Percentiles rank a stretch among this genome's conserved stretches.
Evolutionary conservation across 2,888 invertebrate species (phyloP).

Genomic region (Acleris emargana): DNA sequence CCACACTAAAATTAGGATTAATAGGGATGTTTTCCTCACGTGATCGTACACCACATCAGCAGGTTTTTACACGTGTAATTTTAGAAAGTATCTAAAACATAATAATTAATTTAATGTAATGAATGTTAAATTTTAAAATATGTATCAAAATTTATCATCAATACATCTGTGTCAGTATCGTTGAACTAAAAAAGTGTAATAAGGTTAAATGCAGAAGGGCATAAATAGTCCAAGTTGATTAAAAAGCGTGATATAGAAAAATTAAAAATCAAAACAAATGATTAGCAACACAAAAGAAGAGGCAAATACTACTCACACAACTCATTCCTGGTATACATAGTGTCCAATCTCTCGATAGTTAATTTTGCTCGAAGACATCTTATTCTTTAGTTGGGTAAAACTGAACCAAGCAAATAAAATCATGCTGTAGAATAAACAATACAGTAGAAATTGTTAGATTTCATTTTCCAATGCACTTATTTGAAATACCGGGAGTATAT

Average conservation of each 20-base stretch:
- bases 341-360: slow-evolving; percentile 1
- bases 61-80: too few relatives aligned
- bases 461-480: neutral
- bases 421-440: slow-evolving; percentile 10
- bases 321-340: neutral
- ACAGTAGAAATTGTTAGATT: neutral
- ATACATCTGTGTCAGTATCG: too few relatives aligned
- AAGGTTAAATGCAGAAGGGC: too few relatives aligned
- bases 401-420: slow-evolving; percentile 18
- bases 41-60: too few relatives aligned
- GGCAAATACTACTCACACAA: slow-evolving; percentile 9
- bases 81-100: too few relatives aligned
- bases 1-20: too few relatives aligned
- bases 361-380: slow-evolving; percentile 8
- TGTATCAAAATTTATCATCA: too few relatives aligned
- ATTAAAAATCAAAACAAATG: neutral
- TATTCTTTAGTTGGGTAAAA: slow-evolving; percentile 11
- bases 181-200: too few relatives aligned
- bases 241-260: neutral
- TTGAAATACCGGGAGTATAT: neutral
- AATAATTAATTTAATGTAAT: too few relatives aligned
- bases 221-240: neutral
- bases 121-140: too few relatives aligned
- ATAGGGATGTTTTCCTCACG: too few relatives aligned
- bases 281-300: neutral